These are phyloP conservation scores for Gadopsis bispinosus DNA, from an alignment of 2,797 vertebrate species.

Conservation along the genomic window DNA sequence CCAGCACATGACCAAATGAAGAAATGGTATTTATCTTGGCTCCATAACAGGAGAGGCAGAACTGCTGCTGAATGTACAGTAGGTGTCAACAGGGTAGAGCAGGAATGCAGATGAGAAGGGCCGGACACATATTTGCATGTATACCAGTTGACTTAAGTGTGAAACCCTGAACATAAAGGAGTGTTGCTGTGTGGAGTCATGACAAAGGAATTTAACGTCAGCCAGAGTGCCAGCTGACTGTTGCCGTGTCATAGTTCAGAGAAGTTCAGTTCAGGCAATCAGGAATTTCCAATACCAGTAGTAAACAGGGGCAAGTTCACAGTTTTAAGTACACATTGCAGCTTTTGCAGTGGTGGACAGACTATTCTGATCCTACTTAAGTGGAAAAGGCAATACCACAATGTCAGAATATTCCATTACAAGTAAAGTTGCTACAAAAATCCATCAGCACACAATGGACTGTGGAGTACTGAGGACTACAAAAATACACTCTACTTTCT, in stretches of 20 bases:
- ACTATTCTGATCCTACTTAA: background rate
- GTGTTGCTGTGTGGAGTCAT: constrained; percentile 55
- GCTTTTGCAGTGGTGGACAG: background rate
- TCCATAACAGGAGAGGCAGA: constrained; percentile 66
- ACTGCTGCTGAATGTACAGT: constrained; percentile 54
- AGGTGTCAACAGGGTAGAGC: constrained; percentile 61
- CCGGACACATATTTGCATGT: constrained; percentile 50
- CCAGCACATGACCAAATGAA: constrained; percentile 77
- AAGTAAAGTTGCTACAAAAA: background rate
- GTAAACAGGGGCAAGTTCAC: background rate
- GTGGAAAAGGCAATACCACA: background rate
- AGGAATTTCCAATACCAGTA: background rate
- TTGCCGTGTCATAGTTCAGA: constrained; percentile 35
- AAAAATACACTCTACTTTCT: background rate
- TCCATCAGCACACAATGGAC: background rate
- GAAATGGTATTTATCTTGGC: constrained; percentile 73
- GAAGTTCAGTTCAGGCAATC: background rate
- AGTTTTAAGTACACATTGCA: background rate
- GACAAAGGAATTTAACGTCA: constrained; percentile 50
- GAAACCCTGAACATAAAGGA: constrained; percentile 42
- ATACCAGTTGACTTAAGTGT: constrained; percentile 50
- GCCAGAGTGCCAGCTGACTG: constrained; percentile 46
- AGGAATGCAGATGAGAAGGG: constrained; percentile 75
- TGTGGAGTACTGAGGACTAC: no score
- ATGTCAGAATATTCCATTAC: background rate